Percentiles rank a stretch among this genome's conserved stretches.
Conservation (phyloP, 2,797 vertebrate species). For the Xiphophorus birchmanni region DNA sequence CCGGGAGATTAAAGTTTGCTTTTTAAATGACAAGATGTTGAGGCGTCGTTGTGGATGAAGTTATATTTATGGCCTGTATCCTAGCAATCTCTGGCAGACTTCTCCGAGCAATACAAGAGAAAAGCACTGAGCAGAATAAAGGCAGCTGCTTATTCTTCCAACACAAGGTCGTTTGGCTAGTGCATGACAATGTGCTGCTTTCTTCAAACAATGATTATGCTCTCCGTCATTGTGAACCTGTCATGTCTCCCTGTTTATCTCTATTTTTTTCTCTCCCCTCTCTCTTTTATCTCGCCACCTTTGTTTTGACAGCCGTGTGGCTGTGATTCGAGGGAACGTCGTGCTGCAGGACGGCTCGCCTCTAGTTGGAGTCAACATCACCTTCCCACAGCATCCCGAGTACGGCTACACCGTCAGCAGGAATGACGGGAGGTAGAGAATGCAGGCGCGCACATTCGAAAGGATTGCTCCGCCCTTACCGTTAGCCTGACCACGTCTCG, state of each 20-base stretch:
- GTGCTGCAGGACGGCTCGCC: slow-evolving; percentile 89
- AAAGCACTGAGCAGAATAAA: slow-evolving; percentile 49
- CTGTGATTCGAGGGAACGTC: slow-evolving; percentile 92
- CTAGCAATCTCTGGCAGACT: slow-evolving; percentile 56
- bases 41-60: slow-evolving; percentile 60
- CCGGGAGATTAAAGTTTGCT: slow-evolving; percentile 45
- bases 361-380: slow-evolving; percentile 95
- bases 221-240: slow-evolving; percentile 67
- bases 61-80: slow-evolving; percentile 69
- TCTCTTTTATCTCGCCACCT: slow-evolving; percentile 23
- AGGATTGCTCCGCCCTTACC: neutral
- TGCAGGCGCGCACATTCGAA: slow-evolving; percentile 3
- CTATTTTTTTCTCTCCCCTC: slow-evolving; percentile 7
- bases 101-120: slow-evolving; percentile 35
- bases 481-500: neutral
- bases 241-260: slow-evolving; percentile 42
- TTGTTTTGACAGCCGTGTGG: slow-evolving; percentile 83
- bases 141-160: slow-evolving; percentile 47
- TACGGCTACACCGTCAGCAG: slow-evolving; percentile 95
- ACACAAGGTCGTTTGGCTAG: slow-evolving; percentile 61
- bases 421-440: slow-evolving; percentile 91
- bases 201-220: slow-evolving; percentile 64
- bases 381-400: slow-evolving; percentile 91
- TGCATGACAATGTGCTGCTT: slow-evolving; percentile 50
- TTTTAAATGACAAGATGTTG: slow-evolving; percentile 60